phyloP scores from a whole-genome alignment of 2,888 invertebrate species.

The Lasioglossum lativentre region DNA sequence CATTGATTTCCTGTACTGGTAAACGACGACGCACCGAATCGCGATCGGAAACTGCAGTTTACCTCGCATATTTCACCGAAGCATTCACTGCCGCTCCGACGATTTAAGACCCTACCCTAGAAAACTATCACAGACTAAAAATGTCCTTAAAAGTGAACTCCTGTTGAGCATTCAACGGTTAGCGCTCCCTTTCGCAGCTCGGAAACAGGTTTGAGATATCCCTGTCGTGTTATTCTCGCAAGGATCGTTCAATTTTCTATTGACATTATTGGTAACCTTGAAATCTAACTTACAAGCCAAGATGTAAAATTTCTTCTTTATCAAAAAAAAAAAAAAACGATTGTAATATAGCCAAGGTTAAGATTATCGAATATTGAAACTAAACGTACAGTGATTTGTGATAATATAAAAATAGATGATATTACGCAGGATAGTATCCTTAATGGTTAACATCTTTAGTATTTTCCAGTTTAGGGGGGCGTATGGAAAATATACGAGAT shows the following conservation, averaged over 20 bases:
- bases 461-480: neutral
- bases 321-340: neutral
- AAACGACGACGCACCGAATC: constrained; percentile 9
- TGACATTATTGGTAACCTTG: neutral
- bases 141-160: neutral
- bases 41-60: neutral
- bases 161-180: neutral
- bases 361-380: constrained; percentile 1
- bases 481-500: neutral
- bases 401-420: neutral
- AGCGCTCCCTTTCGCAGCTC: neutral
- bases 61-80: constrained; percentile 7
- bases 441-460: neutral
- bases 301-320: neutral
- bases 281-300: neutral
- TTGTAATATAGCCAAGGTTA: neutral
- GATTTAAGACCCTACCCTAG: neutral
- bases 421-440: neutral
- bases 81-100: constrained; percentile 25
- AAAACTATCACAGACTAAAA: neutral
- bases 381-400: neutral
- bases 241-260: neutral
- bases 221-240: neutral
- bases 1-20: constrained; percentile 14
- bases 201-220: neutral